Evolutionary conservation across 1,140 invertebrate genomes (phyloP), one percentile per base, ranked within the genome.

Genomic region (Meloidogyne chitwoodi): DNA sequence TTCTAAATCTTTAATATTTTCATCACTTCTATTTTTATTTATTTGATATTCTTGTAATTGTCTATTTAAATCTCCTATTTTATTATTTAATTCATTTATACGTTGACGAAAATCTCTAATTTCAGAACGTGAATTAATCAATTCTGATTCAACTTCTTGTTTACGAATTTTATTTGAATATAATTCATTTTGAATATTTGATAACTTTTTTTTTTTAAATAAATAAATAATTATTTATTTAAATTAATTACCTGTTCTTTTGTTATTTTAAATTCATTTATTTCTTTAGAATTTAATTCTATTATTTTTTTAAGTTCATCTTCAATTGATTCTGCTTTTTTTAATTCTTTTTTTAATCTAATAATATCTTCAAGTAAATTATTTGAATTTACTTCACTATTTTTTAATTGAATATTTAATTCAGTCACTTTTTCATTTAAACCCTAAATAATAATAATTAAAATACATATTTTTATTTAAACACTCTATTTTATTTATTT

Each of bases 61-160:
- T 62, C 84, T 44, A 77, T 86, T 86, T 38, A 86, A 74, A 31
- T 86, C 85, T 12, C 66, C 38, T 16, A 87, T 68, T 66, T 82
- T 76, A 31, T 75, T 84, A 68, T 81, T 87, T 38, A 85, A 38
- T 34, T 87, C 85, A 48, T 79, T 72, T 19, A 79, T 63, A 24
- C 85, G 80, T 68, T 87, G 83, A 61, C 87, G 87, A 79, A 79
- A 80, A 66, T 86, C 85, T 16, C 85, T 77, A 61, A 86, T 48
- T 74, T 86, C 85, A 38, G 84, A 77, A 22, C 85, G 77, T 22
- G 82, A 61, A 44, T 61, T 79, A 31, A 81, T 56, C 12, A 87
- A 63, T 66, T 86, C 85, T 31, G 76, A 79, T 26, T 86, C 85
- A 19, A 87, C 63, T 27, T 81, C 80, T 44, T 81, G 76, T 70